Evolutionary conservation across 2,797 vertebrate species (phyloP), one percentile per base, ranked within the genome.

Genomic region (Squalus acanthias): DNA sequence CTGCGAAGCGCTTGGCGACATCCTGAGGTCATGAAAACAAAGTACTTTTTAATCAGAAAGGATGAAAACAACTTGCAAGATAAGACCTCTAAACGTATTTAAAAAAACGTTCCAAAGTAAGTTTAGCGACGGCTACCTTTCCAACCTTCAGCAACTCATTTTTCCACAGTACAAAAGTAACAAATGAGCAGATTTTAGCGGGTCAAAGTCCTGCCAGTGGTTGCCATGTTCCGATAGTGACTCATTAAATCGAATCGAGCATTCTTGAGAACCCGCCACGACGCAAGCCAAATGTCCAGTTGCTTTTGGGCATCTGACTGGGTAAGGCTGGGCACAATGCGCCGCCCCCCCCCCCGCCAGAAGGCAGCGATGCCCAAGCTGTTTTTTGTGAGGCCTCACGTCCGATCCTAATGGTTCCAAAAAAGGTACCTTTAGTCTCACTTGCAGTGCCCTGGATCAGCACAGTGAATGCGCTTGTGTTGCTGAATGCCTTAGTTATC

Each of bases 401-500:
- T 39, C 63, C n/a, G 46, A 67, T n/a, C 63, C 65, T 39, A 65
- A n/a, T 39, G 60, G 60, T 67, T 92, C 1, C 15, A 92, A 92
- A 67, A 7, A 9, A 9, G 5, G 33, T 67, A 39, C 15, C 15
- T 67, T 65, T 67, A 92, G 63, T 92, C n/a, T n/a, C 89, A 22
- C 6, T 39, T 65, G 33, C 63, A 67, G 89, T 20, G 60, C 17
- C 15, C 63, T 65, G 33, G 13, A 65, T 92, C 89, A n/a, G 33
- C 60, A 92, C 15, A 65, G 13, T 92, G 89, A 92, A 92, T 20
- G 33, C 12, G 63, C 33, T 15, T 94, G 17, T 95, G 93, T 26
- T 95, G 93, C 12, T 95, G 93, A 72, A 72, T 74, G 93, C 67
- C 46, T 95, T 15, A 70, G 72, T 95, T 72, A 53, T 95, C 39